Conservation (phyloP, 2,113 vertebrate species). For the Empidonax traillii region DNA sequence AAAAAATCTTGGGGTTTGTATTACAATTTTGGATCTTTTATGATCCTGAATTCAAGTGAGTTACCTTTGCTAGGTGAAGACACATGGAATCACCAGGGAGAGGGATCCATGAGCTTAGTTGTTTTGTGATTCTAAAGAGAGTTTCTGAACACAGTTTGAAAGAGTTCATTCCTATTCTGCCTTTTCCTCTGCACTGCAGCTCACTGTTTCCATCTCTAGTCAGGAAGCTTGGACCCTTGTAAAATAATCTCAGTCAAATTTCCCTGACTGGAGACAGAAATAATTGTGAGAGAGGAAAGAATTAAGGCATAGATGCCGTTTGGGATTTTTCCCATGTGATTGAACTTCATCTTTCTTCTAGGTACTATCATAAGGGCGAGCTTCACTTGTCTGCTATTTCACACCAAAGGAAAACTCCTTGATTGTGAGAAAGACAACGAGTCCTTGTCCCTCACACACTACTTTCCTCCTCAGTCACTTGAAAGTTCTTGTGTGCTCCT, state of each 20-base stretch:
- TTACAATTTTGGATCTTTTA: background rate
- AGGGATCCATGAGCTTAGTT: background rate
- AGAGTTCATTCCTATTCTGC: background rate
- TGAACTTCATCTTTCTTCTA: background rate
- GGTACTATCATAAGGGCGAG: background rate
- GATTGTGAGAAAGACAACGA: background rate
- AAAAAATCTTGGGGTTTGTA: background rate
- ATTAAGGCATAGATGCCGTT: background rate
- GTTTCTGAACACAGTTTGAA: background rate
- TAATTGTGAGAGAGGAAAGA: background rate
- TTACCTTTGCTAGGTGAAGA: background rate
- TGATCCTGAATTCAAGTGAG: background rate
- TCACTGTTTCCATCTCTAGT: background rate
- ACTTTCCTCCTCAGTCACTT: background rate
- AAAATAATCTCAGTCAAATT: background rate
- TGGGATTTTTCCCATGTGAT: background rate
- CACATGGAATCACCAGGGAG: background rate
- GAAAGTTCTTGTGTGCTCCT: background rate
- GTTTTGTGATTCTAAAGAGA: background rate
- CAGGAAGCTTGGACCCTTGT: background rate
- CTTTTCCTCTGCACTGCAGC: background rate
- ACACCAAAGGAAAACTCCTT: background rate
- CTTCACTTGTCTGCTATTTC: background rate
- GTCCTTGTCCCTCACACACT: accelerated
- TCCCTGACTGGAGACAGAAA: background rate